Base-by-base conservation (phyloP, 2,113 vertebrate genomes). In the Peromyscus californicus region DNA sequence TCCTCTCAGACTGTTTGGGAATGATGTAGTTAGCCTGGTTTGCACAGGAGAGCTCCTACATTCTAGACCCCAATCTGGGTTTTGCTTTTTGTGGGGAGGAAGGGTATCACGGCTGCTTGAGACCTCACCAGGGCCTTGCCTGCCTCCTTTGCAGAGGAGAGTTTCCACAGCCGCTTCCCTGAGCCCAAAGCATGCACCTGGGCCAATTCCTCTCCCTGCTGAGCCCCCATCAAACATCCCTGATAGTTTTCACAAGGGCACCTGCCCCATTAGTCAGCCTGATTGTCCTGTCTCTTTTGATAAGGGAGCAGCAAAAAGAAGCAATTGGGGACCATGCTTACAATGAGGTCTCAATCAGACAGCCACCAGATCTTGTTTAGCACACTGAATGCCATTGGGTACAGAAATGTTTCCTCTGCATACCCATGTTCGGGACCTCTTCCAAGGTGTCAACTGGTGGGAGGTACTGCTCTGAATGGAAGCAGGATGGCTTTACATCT, bases 281-380 rank as follows among this genome's bases (percentile, higher is more conserved):
- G 70, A 61, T n/a, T 63, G 54, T 36, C 54, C 91, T 85, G 79
- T 96, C 85, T 84, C 61, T 51, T 97, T 36, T 26, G 92, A 97
- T 26, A 74, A 93, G 45, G 63, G 74, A 76, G 0, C 51, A 83
- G 84, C 1, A 10, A 95, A 75, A 89, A 92, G 96, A 96, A 97
- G 80, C 48, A 67, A 90, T 19, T 76, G 87, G 4, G 90, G 31
- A 83, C 48, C 33, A 65, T 69, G 78, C 54, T 75, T 65, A 72
- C 48, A 89, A 78, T 59, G 85, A 79, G 96, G 80, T 80, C 82
- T 15, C 65, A 9, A 42, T 65, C n/a, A n/a, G 45, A 86, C 22
- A 61, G 15, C 3, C 29, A 61, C 67, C 4, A 0, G 45, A 17
- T 57, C 42, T 65, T 3, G 1, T 75, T 51, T 26, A 1, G 31